phyloP scores from a whole-genome alignment of 2,888 invertebrate species.

The Tineola bisselliella region DNA sequence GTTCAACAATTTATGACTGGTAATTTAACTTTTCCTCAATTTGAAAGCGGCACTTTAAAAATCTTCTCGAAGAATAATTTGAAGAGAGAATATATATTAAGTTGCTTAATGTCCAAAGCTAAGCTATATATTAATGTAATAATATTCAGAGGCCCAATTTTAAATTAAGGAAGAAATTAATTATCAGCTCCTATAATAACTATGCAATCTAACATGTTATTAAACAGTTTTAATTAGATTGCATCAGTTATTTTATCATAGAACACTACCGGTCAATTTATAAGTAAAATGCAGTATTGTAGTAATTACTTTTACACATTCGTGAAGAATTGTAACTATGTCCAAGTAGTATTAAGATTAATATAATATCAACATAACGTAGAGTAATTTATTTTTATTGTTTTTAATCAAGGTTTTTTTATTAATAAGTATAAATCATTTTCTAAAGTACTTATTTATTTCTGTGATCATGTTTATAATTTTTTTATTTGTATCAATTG shows the following conservation, averaged over 20 bases:
- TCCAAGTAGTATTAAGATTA: neutral
- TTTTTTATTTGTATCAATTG: neutral
- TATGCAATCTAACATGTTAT: neutral
- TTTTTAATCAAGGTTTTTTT: neutral
- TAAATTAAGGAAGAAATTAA: too few relatives aligned
- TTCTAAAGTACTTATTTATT: conserved; percentile 12
- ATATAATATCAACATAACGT: neutral
- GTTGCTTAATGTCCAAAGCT: too few relatives aligned
- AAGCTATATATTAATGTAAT: too few relatives aligned
- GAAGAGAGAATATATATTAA: too few relatives aligned
- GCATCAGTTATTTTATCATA: neutral
- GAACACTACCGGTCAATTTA: neutral
- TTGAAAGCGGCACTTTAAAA: too few relatives aligned
- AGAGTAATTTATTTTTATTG: neutral
- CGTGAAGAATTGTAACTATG: too few relatives aligned
- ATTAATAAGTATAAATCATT: neutral
- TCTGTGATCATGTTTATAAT: conserved; percentile 7
- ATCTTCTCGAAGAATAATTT: too few relatives aligned
- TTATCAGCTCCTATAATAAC: neutral
- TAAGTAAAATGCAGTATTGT: neutral
- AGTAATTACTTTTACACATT: neutral
- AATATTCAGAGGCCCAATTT: too few relatives aligned
- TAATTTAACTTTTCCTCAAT: too few relatives aligned
- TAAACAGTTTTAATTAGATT: neutral
- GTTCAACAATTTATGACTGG: neutral